Evolutionary conservation across 1,140 invertebrate genomes (phyloP).

Genomic region (Ceratina australensis): DNA sequence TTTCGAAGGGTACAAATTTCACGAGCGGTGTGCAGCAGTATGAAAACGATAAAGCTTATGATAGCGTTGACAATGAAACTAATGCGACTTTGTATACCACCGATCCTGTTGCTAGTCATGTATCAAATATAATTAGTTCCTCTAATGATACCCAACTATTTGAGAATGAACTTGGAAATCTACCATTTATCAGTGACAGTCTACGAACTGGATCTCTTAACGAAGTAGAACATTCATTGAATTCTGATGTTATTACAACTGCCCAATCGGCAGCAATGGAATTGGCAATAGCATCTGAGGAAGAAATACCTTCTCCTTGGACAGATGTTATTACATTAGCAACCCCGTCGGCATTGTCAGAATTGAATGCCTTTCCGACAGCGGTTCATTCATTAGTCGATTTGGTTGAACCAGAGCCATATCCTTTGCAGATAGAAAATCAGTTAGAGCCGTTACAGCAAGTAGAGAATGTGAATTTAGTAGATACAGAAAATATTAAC

Average conservation of each 20-base stretch:
- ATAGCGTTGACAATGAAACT: slow-evolving; percentile 12
- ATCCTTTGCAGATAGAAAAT: slow-evolving; percentile 69
- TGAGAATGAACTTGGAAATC: slow-evolving; percentile 51
- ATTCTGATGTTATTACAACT: slow-evolving; percentile 38
- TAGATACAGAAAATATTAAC: slow-evolving; percentile 45
- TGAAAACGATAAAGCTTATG: slow-evolving; percentile 24
- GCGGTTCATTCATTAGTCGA: slow-evolving; percentile 84
- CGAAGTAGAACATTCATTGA: slow-evolving; percentile 38
- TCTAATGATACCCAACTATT: slow-evolving; percentile 57
- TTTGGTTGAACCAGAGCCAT: slow-evolving; percentile 75
- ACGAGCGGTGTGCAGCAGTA: slow-evolving; percentile 47
- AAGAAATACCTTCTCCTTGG: slow-evolving; percentile 86
- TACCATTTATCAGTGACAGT: slow-evolving; percentile 58
- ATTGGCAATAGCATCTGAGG: slow-evolving; percentile 86
- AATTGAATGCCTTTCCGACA: slow-evolving; percentile 84
- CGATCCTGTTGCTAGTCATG: slow-evolving; percentile 63
- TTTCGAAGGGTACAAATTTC: slow-evolving; percentile 58
- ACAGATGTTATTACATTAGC: slow-evolving; percentile 84
- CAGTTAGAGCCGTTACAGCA: slow-evolving; percentile 45
- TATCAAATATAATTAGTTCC: slow-evolving; percentile 60
- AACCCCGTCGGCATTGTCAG: slow-evolving; percentile 79
- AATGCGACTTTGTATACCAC: slow-evolving; percentile 52
- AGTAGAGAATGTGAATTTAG: slow-evolving; percentile 48
- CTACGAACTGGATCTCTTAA: slow-evolving; percentile 51
- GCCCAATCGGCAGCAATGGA: slow-evolving; percentile 83